Evolutionary conservation across 2,888 invertebrate species (phyloP), one percentile per base, ranked within the genome.

Genomic region (Xestia rhomboidea): DNA sequence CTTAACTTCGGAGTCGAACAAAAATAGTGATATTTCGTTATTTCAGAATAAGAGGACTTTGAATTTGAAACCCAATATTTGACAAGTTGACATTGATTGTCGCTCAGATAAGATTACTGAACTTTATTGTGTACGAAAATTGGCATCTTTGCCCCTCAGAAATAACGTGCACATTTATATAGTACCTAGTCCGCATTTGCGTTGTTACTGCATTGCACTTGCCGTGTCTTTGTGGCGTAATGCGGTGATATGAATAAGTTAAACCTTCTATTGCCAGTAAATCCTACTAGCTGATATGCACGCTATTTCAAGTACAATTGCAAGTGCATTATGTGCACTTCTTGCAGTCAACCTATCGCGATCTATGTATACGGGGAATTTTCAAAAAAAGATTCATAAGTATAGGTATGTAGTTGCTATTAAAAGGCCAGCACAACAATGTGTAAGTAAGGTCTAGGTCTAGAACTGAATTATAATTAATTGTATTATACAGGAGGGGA

Each of bases 141-240:
- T n/a, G 2, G 7, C 38, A 8, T 38, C 13, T 21, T 41, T 24
- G 7, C 44, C n/a, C 18, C 15, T 34, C 1, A 18, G 34, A 66
- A 18, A 64, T 24, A 2, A 44, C 41, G 5, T 60, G 10, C 0
- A 8, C n/a, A n/a, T n/a, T 5, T 60, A 41, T 6, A n/a, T 15
- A 6, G 8, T n/a, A 60, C 15, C 3, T 67, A 51, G 13, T 21
- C 70, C 11, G 38, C 71, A 69, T 64, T 81, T 44, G 57, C 27
- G 27, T 73, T 57, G 38, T 51, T 51, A 76, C 81, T n/a, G 76
- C 82, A 83, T 78, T 85, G 66, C 69, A 74, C 44, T 64, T 44
- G 60, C 41, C n/a, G 69, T 68, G 68, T 60, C 60, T 73, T 77
- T 57, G 73, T 69, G 71, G 64, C 73, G 63, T 73, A 75, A 68